These are phyloP conservation scores for Myzus persicae DNA, from an alignment of 1,140 invertebrate genomes.

Conservation along the genomic window DNA sequence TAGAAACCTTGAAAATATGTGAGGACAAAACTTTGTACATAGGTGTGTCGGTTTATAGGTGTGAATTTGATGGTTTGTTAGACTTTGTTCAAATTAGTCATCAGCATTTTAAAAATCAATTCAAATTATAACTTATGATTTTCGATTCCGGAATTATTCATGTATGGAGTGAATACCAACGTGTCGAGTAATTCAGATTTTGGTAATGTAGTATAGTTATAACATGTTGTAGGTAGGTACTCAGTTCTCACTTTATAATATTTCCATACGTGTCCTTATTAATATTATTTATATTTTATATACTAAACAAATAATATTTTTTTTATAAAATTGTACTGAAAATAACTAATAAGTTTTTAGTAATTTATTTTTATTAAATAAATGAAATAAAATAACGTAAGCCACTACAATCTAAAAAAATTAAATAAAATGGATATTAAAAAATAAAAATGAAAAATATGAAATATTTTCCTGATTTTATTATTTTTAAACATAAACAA, in stretches of 20 bases:
- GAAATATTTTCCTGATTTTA: background rate
- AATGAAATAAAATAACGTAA: background rate
- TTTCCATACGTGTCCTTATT: background rate
- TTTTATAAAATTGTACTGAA: background rate
- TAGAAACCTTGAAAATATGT: slow-evolving; percentile 21
- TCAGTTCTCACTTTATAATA: background rate
- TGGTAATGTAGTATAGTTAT: background rate
- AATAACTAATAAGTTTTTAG: background rate
- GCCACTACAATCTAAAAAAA: background rate
- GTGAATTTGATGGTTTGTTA: slow-evolving; percentile 35
- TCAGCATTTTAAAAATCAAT: background rate
- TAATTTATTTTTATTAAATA: background rate
- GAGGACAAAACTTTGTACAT: slow-evolving; percentile 22
- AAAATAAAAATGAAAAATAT: no score
- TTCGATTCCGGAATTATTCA: background rate
- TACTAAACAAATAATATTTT: background rate
- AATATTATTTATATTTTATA: no score
- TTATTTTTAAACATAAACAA: background rate
- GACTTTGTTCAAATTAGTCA: slow-evolving; percentile 34
- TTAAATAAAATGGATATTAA: background rate
- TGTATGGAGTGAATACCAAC: background rate
- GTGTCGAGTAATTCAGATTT: background rate
- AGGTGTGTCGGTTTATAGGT: slow-evolving; percentile 33
- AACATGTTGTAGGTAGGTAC: background rate
- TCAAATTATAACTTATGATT: background rate